Evolutionary conservation across 1,140 invertebrate species (phyloP).

Genomic region (Drosophila seguyi): DNA sequence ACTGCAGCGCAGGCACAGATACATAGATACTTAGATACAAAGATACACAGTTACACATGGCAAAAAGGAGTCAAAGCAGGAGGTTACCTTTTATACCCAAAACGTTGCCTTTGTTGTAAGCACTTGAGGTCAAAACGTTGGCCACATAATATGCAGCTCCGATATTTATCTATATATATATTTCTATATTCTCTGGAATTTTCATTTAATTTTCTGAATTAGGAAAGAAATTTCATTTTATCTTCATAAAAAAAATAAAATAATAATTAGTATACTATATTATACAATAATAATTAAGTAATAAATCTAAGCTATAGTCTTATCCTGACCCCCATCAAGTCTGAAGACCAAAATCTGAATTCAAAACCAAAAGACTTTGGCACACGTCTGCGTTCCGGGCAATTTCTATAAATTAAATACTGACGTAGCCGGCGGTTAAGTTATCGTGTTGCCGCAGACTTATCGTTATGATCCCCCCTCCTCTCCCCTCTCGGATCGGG

Average conservation of each 20-base stretch:
- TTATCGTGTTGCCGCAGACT: conserved; percentile 22
- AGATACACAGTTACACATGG: not conserved
- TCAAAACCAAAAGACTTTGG: not conserved
- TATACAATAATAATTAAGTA: too few species aligned
- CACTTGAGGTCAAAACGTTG: conserved; percentile 50
- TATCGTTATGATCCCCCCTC: conserved; percentile 24
- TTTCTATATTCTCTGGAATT: not conserved
- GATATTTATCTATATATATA: not conserved
- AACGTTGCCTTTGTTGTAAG: conserved; percentile 21
- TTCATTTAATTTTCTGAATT: not conserved
- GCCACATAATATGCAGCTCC: conserved; percentile 13
- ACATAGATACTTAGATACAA: not conserved
- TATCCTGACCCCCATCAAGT: not conserved
- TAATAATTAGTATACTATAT: too few species aligned
- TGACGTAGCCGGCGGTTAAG: conserved; percentile 53
- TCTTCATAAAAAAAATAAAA: too few species aligned
- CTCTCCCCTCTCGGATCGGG: not conserved
- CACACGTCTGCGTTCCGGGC: not conserved
- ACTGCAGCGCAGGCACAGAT: conserved; percentile 37
- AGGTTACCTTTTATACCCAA: conserved; percentile 46
- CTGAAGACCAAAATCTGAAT: not conserved
- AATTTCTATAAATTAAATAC: conserved; percentile 75
- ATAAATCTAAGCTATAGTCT: not conserved
- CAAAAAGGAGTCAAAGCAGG: conserved; percentile 13
- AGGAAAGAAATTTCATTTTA: not conserved